Evolutionary conservation across 2,113 vertebrate species (phyloP), one percentile per base, ranked within the genome.

Genomic region (Gopherus flavomarginatus): DNA sequence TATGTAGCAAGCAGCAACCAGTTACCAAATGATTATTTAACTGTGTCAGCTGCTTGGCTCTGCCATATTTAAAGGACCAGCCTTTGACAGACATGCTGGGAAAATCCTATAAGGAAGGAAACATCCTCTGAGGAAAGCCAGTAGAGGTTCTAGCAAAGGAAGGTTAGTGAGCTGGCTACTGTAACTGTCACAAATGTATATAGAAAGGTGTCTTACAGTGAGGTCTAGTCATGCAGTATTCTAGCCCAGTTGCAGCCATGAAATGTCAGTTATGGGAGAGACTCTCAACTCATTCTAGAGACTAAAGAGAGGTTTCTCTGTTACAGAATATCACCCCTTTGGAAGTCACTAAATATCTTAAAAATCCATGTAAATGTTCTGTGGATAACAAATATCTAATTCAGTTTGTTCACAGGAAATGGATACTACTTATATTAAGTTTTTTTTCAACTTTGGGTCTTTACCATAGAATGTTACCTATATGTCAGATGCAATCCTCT

Each of bases 391-490:
- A 90, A 7, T 11, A 75, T 83, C 47, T 44, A 49, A 11, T 79
- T 91, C 57, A 44, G 53, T 81, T 38, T 83, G 79, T 29, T 78
- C 1, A 0, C 69, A 77, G 10, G 59, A 65, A 65, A 65, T 35
- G 29, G 35, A 65, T 16, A 31, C 49, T 3, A 11, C 83, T 90
- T 1, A 1, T 77, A 83, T 92, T 38, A 35, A 38, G 10, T 29
- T 88, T 83, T 83, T 50, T 50, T 0, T 38, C 29, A 79, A 14
- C 57, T 86, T 85, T 82, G 88, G 86, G 81, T 89, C 49, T 95
- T 44, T 44, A 57, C 92, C 87, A 86, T 62, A 57, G 49, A 89
- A 89, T 65, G 21, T 26, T 87, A 92, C 93, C 94, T 90, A 75
- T 35, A 29, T 65, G 83, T 92, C 78, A 93, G 93, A 95, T 93